These are phyloP conservation scores for Passerina amoena DNA, from an alignment of 2,113 vertebrate genomes.

Conservation along the genomic window DNA sequence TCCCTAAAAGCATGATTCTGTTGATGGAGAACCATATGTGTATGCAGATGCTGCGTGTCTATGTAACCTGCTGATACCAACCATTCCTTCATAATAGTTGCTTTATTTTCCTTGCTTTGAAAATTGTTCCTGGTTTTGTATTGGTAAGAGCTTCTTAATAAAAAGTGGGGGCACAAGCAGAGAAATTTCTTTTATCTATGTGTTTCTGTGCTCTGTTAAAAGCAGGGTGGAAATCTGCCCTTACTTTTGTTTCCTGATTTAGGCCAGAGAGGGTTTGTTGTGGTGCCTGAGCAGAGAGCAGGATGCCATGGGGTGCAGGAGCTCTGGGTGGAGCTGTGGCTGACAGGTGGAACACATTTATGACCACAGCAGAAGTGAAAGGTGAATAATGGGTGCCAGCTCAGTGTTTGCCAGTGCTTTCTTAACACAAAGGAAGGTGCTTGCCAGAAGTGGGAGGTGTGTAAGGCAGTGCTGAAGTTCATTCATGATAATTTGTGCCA, in stretches of 20 bases:
- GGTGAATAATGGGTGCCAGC: neutral
- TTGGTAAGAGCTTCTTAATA: neutral
- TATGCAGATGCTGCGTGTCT: constrained; percentile 65
- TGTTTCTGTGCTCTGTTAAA: neutral
- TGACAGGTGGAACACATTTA: neutral
- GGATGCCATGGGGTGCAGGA: neutral
- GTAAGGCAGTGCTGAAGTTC: neutral
- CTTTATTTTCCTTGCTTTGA: constrained; percentile 16
- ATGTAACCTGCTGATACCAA: constrained; percentile 64
- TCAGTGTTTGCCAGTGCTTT: constrained; percentile 16
- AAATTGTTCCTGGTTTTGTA: neutral
- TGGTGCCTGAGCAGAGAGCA: neutral
- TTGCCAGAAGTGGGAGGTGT: constrained; percentile 14
- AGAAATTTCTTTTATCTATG: neutral
- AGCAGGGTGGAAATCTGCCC: neutral
- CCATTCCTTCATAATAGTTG: constrained; percentile 9
- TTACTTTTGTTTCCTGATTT: neutral
- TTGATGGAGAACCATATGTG: constrained; percentile 61
- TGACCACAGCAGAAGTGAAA: neutral
- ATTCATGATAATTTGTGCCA: neutral
- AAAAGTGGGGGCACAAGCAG: neutral
- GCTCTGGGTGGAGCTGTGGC: neutral
- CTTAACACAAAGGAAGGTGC: neutral
- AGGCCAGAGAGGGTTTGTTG: neutral
- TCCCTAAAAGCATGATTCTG: constrained; percentile 61